Percentiles rank a stretch among this genome's conserved stretches.
Conservation (phyloP, 64 coral and sea anemone species). For the Pachyseris speciosa region DNA sequence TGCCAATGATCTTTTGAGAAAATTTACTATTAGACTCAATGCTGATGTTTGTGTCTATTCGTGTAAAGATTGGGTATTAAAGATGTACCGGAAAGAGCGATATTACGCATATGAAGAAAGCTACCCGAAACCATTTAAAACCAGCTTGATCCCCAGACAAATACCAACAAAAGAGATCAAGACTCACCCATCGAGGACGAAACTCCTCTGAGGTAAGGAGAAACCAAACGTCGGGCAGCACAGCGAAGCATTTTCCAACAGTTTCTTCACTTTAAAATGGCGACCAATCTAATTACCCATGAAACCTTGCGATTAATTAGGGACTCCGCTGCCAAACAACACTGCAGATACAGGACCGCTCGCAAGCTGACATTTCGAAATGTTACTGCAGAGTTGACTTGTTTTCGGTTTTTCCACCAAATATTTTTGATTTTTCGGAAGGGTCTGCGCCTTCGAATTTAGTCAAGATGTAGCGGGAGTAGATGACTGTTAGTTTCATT, state of each 20-base stretch:
- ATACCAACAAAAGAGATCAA: background rate
- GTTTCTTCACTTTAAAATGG: constrained; percentile 56
- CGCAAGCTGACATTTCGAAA: background rate
- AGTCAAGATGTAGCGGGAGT: background rate
- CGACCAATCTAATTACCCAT: constrained; percentile 32
- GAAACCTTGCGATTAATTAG: background rate
- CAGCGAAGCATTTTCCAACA: constrained; percentile 73
- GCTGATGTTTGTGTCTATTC: no score
- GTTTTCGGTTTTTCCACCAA: background rate
- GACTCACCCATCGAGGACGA: constrained; percentile 61
- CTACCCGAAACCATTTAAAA: background rate
- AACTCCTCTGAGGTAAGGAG: constrained; percentile 47
- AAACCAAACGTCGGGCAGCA: constrained; percentile 49
- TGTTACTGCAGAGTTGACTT: background rate
- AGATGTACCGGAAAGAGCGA: no score
- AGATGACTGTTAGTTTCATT: background rate
- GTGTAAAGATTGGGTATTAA: no score
- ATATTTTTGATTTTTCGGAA: background rate
- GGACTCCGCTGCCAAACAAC: background rate
- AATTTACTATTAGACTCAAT: no score
- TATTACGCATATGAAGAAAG: background rate
- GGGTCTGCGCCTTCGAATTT: no score
- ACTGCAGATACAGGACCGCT: constrained; percentile 37
- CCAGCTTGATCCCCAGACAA: background rate
- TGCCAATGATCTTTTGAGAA: no score